These are phyloP conservation scores for Polyergus mexicanus DNA, from an alignment of 1,140 invertebrate genomes.

Conservation along the genomic window DNA sequence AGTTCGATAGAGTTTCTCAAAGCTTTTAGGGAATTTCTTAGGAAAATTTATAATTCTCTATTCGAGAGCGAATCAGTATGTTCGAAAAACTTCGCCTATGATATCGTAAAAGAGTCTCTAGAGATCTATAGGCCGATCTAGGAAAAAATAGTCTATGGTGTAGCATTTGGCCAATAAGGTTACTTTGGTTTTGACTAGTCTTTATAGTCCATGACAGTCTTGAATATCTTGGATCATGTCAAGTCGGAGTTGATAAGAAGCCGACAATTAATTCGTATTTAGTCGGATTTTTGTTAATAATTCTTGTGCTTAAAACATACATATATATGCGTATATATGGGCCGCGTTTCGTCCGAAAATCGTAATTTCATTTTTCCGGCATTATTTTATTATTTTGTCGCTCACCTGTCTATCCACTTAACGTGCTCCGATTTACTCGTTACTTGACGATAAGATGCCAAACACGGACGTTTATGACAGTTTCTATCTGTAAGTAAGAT, in stretches of 20 bases:
- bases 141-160: background rate
- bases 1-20: background rate
- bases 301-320: background rate
- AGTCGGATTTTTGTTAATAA: conserved; percentile 15
- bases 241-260: conserved; percentile 47
- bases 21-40: background rate
- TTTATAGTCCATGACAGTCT: conserved; percentile 31
- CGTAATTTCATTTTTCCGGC: conserved; percentile 53
- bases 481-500: conserved; percentile 88
- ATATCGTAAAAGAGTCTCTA: background rate
- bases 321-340: conserved; percentile 50
- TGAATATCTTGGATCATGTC: conserved; percentile 45
- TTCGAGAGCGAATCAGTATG: background rate
- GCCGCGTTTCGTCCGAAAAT: conserved; percentile 8
- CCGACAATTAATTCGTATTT: conserved; percentile 54
- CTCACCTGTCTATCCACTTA: conserved; percentile 1
- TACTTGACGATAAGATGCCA: conserved; percentile 78
- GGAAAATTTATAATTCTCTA: background rate
- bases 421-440: conserved; percentile 5
- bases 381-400: conserved; percentile 28
- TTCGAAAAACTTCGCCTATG: background rate
- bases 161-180: conserved; percentile 23
- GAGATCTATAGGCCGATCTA: background rate
- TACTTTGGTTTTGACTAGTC: conserved; percentile 36
- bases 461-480: conserved; percentile 87